Base-by-base conservation (phyloP, 2,113 vertebrate genomes). In the Saguinus imperator region DNA sequence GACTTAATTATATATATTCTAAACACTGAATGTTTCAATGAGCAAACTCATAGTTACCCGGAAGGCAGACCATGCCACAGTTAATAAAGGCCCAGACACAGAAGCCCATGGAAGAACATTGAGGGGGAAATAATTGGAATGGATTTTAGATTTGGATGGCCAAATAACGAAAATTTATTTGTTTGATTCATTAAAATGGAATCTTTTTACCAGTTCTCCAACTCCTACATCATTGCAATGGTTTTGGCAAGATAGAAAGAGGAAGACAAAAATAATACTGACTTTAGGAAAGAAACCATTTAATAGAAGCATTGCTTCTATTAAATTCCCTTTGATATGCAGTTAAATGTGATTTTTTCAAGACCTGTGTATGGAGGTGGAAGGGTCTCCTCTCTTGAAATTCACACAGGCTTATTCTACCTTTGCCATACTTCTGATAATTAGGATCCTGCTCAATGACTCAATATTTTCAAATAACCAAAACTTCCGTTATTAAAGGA, bases 381-480 rank as follows among this genome's bases (percentile, higher is more conserved):
- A 81, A 75, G n/a, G 5, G 40, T 32, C 6, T 7, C 17, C 3
- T 16, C 14, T 73, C 45, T 57, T 32, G 32, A 96, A 72, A 83
- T 55, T 89, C 79, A 45, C 80, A 45, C 3, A 52, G 48, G 25
- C 13, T 14, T 14, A 45, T 83, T 40, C 37, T 95, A 64, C 6
- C 17, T 61, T 77, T 93, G 55, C 20, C 8, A 3, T 73, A 27
- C 7, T 27, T 85, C 81, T 94, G 50, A 50, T 68, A 82, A 64
- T 76, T n/a, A 73, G 18, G 35, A 37, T 70, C 40, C n/a, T 89
- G 37, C 18, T 32, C 17, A 50, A 57, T 32, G n/a, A 87, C 66
- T 64, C 55, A 95, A n/a, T 90, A 16, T 11, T 90, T 96, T 75
- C 75, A 68, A 91, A 61, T 82, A 87, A 91, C 85, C 40, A 92